A percentile compares a stretch with the other conserved stretches of the same genome.
These are phyloP conservation scores for Semnornis frantzii DNA, from an alignment of 2,113 vertebrate species.

Conservation along the genomic window DNA sequence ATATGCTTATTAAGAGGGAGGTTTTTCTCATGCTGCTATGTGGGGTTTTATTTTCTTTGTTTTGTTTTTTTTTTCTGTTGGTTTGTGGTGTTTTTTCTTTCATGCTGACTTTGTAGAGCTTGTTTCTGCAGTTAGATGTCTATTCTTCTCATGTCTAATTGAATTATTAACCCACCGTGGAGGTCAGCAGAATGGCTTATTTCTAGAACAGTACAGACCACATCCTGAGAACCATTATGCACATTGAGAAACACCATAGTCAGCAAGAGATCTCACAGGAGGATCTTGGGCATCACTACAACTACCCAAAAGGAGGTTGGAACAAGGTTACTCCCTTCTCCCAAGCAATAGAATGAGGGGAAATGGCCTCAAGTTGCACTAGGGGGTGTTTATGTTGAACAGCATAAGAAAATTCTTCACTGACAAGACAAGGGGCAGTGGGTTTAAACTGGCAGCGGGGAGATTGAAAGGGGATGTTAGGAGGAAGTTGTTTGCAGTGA, in stretches of 20 bases:
- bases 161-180: not conserved
- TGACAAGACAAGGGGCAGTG: too few species aligned
- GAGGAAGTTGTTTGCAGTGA: too few species aligned
- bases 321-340: too few species aligned
- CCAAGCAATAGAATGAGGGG: too few species aligned
- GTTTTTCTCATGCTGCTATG: not conserved
- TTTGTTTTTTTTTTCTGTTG: not conserved
- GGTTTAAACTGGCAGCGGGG: too few species aligned
- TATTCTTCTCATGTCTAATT: not conserved
- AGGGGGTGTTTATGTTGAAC: too few species aligned
- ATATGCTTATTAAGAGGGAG: slow-evolving; percentile 17
- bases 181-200: not conserved
- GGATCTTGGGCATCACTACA: not conserved
- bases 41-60: not conserved
- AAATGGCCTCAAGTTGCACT: too few species aligned
- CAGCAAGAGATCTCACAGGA: not conserved
- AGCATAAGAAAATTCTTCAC: too few species aligned
- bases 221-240: not conserved
- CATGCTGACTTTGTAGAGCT: not conserved
- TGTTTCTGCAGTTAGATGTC: not conserved
- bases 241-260: accelerated
- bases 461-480: too few species aligned
- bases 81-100: not conserved
- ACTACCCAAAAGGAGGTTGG: too few species aligned
- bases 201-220: not conserved